These are phyloP conservation scores for Rhodinocichla rosea DNA, from an alignment of 2,113 vertebrate species.

Conservation along the genomic window DNA sequence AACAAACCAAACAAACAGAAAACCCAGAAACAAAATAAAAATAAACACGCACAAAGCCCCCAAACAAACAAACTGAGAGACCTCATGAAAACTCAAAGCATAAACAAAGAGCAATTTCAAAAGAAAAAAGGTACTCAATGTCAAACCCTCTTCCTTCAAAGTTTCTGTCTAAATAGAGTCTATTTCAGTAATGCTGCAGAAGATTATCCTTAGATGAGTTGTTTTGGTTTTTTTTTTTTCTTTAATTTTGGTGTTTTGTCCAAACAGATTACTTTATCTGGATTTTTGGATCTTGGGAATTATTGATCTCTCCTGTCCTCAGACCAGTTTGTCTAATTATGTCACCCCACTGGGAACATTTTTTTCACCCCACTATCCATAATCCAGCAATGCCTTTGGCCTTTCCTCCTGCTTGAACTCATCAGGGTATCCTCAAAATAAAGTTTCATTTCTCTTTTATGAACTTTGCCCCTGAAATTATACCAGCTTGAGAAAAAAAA, in stretches of 20 bases:
- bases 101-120: background rate
- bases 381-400: background rate
- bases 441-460: background rate
- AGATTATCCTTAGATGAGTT: background rate
- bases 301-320: background rate
- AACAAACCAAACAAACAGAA: background rate
- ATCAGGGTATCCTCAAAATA: background rate
- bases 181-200: background rate
- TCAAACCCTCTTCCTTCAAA: background rate
- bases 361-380: background rate
- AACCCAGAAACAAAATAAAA: background rate
- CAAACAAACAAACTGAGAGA: background rate
- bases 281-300: background rate
- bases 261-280: background rate
- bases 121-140: background rate
- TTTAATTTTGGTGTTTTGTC: background rate
- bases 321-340: background rate
- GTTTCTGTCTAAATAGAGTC: background rate
- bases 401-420: background rate
- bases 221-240: background rate
- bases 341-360: background rate
- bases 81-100: background rate
- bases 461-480: background rate
- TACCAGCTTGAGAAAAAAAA: background rate
- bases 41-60: background rate